Evolutionary conservation across 1,140 invertebrate genomes (phyloP), one percentile per base, ranked within the genome.

Genomic region (Cherax destructor): DNA sequence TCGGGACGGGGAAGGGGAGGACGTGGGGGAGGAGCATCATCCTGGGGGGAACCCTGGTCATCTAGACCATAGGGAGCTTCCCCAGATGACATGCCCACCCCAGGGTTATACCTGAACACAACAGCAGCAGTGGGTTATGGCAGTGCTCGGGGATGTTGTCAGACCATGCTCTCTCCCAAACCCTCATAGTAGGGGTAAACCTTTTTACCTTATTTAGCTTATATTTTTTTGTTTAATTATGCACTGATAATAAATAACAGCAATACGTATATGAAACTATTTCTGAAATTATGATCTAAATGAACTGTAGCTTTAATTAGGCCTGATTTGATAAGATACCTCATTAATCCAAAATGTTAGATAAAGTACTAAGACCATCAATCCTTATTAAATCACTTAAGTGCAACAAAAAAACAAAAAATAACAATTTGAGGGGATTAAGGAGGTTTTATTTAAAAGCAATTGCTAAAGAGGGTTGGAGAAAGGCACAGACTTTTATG

Each of bases 1-100:
- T 97, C 97, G 83, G 96, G 96, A 93, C 97, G 95, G 3, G 98
- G 98, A 3, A 98, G 97, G 10, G 98, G 97, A n/a, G 98, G 98
- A 92, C 97, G 94, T 0, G 97, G 97, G 4, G 97, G 97, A 93
- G 97, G 96, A 47, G 96, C 96, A 0, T 94, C 93, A 83, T 95
- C 94, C 78, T 92, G 80, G 86, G 93, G 94, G 93, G 89, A 94
- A 61, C 92, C 93, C 94, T 85, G 94, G 93, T 74, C 94, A 80
- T 86, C 86, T 59, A 92, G 83, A 87, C 91, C 91, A 83, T 50
- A 94, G 69, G 56, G 90, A 85, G 69, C 80, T 72, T 88, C 91
- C 83, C 83, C 86, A 50, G 86, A 86, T 72, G 91, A 86, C 83
- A 92, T 84, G 83, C 91, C 91, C 90, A 85, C 56, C 69, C 61